Evolutionary conservation across 1,140 invertebrate species (phyloP), one percentile per base, ranked within the genome.

Genomic region (Orchesella cincta): DNA sequence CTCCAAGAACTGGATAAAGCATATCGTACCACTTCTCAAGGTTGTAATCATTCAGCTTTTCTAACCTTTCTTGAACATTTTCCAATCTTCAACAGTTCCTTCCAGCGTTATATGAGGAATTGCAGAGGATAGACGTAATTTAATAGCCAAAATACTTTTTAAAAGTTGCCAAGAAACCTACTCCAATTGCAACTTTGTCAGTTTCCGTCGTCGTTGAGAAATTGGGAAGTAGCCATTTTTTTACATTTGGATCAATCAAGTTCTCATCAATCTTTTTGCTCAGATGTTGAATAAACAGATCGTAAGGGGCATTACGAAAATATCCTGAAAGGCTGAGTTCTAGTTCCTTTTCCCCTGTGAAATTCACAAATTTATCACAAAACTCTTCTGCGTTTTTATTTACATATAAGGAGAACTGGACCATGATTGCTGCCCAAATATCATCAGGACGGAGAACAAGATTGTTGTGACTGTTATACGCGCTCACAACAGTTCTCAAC

Each of bases 381-480:
- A 74, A 79, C 18, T 79, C 46, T 70, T 79, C 78, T 1, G 78
- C 77, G 3, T 74, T 33, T 46, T 57, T 64, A 36, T 78, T 78
- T 20, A 78, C 23, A 39, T 78, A 75, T 29, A 74, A 76, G 5
- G 78, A 76, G 31, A 79, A 76, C 54, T 79, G 78, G 1, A 75
- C 76, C 54, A 79, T 76, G 57, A 79, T 76, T 12, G 78, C 70
- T 0, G 71, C 23, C 78, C 78, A 79, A 29, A 79, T 36, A 35
- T 79, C 78, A 31, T 79, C 78, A 3, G 78, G 78, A 3, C 78
- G 70, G 14, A 79, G 28, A 29, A 79, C 26, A 1, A 79, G n/a
- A 26, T 79, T 62, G 36, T 79, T 28, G 33, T 79, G 78, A 1
- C 31, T 0, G 26, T 76, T 76, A 29, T 79, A 79, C 1, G 51